Evolutionary conservation across 2,888 invertebrate species (phyloP).

Genomic region (Callosobruchus maculatus): DNA sequence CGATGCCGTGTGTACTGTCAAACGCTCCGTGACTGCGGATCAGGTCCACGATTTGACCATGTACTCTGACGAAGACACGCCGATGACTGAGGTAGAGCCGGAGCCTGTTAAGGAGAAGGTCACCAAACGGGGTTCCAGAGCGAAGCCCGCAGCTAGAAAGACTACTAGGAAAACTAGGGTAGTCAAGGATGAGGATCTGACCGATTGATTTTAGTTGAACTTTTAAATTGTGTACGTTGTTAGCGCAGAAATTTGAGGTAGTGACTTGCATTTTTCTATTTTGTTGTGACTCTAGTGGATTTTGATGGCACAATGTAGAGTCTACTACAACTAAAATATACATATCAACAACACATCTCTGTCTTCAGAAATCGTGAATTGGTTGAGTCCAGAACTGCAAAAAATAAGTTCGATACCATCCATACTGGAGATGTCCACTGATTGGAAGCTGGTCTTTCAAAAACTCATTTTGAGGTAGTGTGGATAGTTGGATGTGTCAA

Average conservation of each 20-base stretch:
- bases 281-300: too few species aligned
- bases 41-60: not conserved
- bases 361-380: too few species aligned
- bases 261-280: not conserved
- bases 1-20: not conserved
- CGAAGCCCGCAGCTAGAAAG: slow-evolving; percentile 29
- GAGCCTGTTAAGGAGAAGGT: slow-evolving; percentile 22
- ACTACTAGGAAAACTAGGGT: slow-evolving; percentile 31
- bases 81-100: slow-evolving; percentile 17
- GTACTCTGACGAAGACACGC: slow-evolving; percentile 1
- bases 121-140: slow-evolving; percentile 17
- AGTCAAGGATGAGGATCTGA: slow-evolving; percentile 29
- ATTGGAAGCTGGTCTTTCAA: too few species aligned
- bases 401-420: too few species aligned
- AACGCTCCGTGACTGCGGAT: not conserved
- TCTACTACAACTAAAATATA: too few species aligned
- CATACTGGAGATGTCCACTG: too few species aligned
- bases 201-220: slow-evolving; percentile 25
- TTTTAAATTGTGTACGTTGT: not conserved
- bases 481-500: too few species aligned
- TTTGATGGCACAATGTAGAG: too few species aligned
- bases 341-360: too few species aligned
- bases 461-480: too few species aligned
- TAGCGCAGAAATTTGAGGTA: not conserved
- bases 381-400: too few species aligned